Evolutionary conservation across 2,888 invertebrate genomes (phyloP).

Genomic region (Acleris cristana): DNA sequence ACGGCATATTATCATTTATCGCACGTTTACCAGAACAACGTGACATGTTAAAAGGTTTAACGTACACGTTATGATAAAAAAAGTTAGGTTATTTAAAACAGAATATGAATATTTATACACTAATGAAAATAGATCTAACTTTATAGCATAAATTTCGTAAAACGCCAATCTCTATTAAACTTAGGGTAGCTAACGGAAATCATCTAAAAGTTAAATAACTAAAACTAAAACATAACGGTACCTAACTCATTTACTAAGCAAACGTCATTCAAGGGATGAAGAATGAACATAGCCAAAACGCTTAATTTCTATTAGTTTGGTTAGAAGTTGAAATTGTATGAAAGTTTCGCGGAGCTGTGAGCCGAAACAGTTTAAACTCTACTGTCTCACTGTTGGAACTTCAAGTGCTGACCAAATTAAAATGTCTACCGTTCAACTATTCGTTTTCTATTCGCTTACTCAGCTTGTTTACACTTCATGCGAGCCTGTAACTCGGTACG

Average conservation of each 20-base stretch:
- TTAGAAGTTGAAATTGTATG: conserved; percentile 13
- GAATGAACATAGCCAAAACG: background rate
- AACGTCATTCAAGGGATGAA: background rate
- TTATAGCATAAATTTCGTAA: no score
- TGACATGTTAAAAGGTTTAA: no score
- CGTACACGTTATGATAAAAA: no score
- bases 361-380: conserved; percentile 31
- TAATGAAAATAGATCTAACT: no score
- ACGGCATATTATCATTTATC: no score
- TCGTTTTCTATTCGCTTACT: background rate
- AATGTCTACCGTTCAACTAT: conserved; percentile 15
- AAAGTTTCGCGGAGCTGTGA: conserved; percentile 8
- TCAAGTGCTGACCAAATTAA: conserved; percentile 29
- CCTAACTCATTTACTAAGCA: background rate
- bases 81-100: no score
- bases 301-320: conserved; percentile 3
- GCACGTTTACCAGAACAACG: no score
- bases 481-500: no score
- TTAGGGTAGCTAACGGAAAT: no score
- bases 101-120: no score
- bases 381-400: conserved; percentile 21
- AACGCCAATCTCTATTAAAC: no score
- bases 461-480: background rate
- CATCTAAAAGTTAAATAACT: no score
- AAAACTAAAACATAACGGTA: background rate